These are phyloP conservation scores for Palythoa caribaeorum DNA, from an alignment of 92 coral and sea anemone species.

Conservation along the genomic window DNA sequence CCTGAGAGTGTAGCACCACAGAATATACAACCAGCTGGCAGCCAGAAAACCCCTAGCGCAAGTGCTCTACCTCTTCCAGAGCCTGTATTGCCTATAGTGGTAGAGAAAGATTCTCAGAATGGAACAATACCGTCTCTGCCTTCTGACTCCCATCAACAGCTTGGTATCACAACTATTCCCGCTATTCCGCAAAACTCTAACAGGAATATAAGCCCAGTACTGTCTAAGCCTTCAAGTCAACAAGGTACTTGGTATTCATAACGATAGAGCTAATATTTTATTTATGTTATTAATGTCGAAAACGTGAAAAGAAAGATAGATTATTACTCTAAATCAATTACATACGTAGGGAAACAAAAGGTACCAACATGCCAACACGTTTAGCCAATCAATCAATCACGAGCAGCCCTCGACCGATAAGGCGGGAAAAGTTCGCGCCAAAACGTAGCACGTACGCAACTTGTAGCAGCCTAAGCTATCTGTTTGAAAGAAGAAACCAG, in stretches of 20 bases:
- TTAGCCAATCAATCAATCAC: not conserved
- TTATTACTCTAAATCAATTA: too few relatives aligned
- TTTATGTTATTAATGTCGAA: too few relatives aligned
- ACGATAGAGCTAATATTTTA: too few relatives aligned
- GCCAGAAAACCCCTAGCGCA: not conserved
- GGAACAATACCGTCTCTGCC: conserved; percentile 29
- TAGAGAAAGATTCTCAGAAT: conserved; percentile 16
- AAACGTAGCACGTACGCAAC: not conserved
- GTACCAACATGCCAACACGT: too few relatives aligned
- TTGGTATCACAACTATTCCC: not conserved
- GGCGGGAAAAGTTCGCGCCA: not conserved
- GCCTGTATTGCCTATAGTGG: conserved; percentile 16
- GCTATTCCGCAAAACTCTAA: conserved; percentile 16
- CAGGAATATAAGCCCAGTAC: not conserved
- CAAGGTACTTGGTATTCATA: conserved; percentile 2
- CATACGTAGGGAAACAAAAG: too few relatives aligned
- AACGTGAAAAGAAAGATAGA: too few relatives aligned
- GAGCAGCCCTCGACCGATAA: not conserved
- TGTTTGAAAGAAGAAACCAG: too few relatives aligned
- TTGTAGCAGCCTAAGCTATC: too few relatives aligned
- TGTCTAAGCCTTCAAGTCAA: not conserved
- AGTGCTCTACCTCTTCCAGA: conserved; percentile 2
- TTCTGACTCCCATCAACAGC: conserved; percentile 19
- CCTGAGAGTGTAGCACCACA: not conserved
- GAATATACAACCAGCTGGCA: not conserved